Conservation (phyloP, 2,113 vertebrate genomes). For the Cololabis saira region DNA sequence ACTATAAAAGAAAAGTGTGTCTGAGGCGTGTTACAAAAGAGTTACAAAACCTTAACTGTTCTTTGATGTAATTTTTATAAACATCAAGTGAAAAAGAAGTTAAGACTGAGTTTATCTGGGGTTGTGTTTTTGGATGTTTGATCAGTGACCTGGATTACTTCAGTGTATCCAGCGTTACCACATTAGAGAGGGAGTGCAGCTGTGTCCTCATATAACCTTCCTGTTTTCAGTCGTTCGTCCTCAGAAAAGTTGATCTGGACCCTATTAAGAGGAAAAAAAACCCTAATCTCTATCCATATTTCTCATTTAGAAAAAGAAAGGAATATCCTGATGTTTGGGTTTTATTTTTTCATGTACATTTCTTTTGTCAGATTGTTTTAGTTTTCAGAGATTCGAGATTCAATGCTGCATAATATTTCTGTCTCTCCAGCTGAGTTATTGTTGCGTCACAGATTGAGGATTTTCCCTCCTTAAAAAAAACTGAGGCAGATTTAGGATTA, state of each 20-base stretch:
- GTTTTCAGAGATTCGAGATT: neutral
- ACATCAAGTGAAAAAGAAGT: neutral
- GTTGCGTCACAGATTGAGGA: conserved; percentile 79
- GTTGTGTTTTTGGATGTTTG: conserved; percentile 72
- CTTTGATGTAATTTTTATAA: conserved; percentile 9
- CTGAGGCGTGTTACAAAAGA: neutral
- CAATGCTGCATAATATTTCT: neutral
- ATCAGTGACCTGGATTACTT: conserved; percentile 78
- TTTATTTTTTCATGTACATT: neutral
- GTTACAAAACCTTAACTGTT: neutral
- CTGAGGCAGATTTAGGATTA: conserved; percentile 88
- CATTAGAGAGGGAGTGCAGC: conserved; percentile 62
- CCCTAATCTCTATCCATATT: neutral
- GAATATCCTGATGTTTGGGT: neutral
- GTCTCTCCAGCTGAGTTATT: neutral
- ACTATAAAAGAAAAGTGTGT: neutral
- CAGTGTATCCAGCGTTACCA: conserved; percentile 62
- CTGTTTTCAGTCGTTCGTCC: conserved; percentile 29
- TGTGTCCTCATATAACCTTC: conserved; percentile 74
- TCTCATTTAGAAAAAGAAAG: neutral
- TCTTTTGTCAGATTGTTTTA: neutral
- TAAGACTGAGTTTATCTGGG: conserved; percentile 28
- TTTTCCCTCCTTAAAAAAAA: conserved; percentile 86
- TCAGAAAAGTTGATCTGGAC: conserved; percentile 9
- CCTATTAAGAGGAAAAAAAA: neutral